These are phyloP conservation scores for Keiferia lycopersicella DNA, from an alignment of 2,888 invertebrate genomes.

Conservation along the genomic window DNA sequence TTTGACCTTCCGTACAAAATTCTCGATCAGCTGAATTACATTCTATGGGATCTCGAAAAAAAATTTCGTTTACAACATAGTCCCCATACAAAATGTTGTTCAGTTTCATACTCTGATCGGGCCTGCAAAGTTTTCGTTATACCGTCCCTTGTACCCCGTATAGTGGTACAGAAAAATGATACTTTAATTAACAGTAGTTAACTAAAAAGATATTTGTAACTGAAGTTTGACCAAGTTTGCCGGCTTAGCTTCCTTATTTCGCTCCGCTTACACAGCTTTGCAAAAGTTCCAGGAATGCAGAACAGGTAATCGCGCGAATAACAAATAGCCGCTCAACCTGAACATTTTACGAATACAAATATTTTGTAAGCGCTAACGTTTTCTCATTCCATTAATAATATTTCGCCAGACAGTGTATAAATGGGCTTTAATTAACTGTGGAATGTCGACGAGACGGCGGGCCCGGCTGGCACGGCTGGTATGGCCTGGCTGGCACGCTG, in stretches of 20 bases:
- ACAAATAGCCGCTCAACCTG: conserved; percentile 36
- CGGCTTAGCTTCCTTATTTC: background rate
- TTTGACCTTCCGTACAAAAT: no score
- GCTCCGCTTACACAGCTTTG: background rate
- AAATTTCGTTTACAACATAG: no score
- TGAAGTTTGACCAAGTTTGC: no score
- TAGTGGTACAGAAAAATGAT: no score
- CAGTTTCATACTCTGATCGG: no score
- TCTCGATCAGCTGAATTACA: no score
- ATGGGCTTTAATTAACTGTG: conserved; percentile 78
- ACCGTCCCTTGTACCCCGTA: no score
- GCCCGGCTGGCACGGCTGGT: conserved; percentile 49
- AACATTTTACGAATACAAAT: conserved; percentile 51
- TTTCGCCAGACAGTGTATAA: conserved; percentile 74
- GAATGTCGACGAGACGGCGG: conserved; percentile 73
- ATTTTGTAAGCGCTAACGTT: conserved; percentile 55
- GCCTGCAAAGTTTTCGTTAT: no score
- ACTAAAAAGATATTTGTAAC: no score
- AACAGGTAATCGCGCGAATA: conserved; percentile 28
- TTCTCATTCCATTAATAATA: conserved; percentile 73
- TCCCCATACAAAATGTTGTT: no score
- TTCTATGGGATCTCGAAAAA: no score
- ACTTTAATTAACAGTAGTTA: no score
- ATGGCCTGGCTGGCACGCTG: conserved; percentile 31
- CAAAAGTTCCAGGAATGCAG: background rate